These are phyloP conservation scores for Holcopasites calliopsidis DNA, from an alignment of 1,140 invertebrate species.

Conservation along the genomic window DNA sequence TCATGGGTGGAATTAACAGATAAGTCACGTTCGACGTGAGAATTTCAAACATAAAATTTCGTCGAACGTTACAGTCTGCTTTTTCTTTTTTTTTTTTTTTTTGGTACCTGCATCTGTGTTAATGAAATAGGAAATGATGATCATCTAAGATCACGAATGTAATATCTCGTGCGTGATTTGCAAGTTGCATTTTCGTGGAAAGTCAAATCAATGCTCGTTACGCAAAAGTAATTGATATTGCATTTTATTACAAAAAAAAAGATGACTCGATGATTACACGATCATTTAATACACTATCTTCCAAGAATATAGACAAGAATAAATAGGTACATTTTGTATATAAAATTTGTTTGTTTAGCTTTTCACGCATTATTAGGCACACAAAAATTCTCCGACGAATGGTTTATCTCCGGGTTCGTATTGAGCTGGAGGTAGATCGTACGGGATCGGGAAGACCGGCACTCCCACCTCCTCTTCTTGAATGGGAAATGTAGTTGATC, in stretches of 20 bases:
- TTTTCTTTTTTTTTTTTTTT: not conserved
- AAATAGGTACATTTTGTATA: not conserved
- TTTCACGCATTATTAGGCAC: not conserved
- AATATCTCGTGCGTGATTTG: too few species aligned
- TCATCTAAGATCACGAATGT: too few species aligned
- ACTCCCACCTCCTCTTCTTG: conserved; percentile 72
- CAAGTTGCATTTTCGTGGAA: too few species aligned
- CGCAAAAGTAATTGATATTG: not conserved
- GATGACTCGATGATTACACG: too few species aligned
- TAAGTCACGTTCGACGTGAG: conserved; percentile 11
- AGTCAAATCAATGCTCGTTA: not conserved
- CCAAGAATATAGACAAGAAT: not conserved
- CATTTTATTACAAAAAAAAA: conserved; percentile 36
- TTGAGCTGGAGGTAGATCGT: conserved; percentile 86
- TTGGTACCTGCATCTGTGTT: too few species aligned
- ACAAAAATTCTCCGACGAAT: conserved; percentile 79
- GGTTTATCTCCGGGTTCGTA: conserved; percentile 84
- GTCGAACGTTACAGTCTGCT: not conserved
- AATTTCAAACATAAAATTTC: conserved; percentile 29
- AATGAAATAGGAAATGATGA: too few species aligned
- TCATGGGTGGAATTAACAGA: conserved; percentile 5
- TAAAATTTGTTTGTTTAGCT: not conserved
- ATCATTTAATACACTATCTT: too few species aligned
- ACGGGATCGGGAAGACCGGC: conserved; percentile 86
- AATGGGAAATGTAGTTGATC: conserved; percentile 73